Evolutionary conservation across 92 coral and sea anemone species (phyloP).

Genomic region (Blastomussa wellsi): DNA sequence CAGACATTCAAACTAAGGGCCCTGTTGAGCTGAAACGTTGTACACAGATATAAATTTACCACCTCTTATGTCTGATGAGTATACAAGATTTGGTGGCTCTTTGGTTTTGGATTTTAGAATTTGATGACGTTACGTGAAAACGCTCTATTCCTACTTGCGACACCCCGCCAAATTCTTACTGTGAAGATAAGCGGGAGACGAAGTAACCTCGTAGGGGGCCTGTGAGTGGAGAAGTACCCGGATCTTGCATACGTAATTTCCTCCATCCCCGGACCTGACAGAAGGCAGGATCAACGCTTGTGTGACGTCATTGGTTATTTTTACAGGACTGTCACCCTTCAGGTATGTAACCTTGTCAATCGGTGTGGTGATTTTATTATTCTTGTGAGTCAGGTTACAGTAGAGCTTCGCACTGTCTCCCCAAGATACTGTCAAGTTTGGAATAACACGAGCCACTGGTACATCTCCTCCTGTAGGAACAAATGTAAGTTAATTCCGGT

Average conservation of each 20-base stretch:
- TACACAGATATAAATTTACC: too few relatives aligned
- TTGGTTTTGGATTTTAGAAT: too few relatives aligned
- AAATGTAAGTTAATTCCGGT: too few relatives aligned
- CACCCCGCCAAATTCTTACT: constrained; percentile 1
- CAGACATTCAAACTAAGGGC: too few relatives aligned
- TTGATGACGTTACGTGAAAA: too few relatives aligned
- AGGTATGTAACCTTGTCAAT: constrained; percentile 17
- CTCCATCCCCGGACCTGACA: constrained; percentile 18
- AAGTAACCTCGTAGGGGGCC: neutral
- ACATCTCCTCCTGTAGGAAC: constrained; percentile 45
- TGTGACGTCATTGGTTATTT: constrained; percentile 1
- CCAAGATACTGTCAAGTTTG: constrained; percentile 41
- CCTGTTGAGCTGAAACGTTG: too few relatives aligned
- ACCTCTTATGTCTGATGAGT: too few relatives aligned
- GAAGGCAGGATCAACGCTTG: constrained; percentile 6
- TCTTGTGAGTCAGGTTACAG: constrained; percentile 48
- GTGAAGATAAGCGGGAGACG: constrained; percentile 20
- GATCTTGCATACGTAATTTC: constrained; percentile 10
- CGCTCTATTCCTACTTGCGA: neutral
- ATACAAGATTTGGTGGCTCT: too few relatives aligned
- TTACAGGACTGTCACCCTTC: neutral
- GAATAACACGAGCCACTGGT: constrained; percentile 47
- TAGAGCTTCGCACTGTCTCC: constrained; percentile 43
- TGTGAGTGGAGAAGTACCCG: neutral
- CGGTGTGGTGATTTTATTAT: constrained; percentile 20